Evolutionary conservation across 2,888 invertebrate genomes (phyloP).

Genomic region (Pardosa pseudoannulata): DNA sequence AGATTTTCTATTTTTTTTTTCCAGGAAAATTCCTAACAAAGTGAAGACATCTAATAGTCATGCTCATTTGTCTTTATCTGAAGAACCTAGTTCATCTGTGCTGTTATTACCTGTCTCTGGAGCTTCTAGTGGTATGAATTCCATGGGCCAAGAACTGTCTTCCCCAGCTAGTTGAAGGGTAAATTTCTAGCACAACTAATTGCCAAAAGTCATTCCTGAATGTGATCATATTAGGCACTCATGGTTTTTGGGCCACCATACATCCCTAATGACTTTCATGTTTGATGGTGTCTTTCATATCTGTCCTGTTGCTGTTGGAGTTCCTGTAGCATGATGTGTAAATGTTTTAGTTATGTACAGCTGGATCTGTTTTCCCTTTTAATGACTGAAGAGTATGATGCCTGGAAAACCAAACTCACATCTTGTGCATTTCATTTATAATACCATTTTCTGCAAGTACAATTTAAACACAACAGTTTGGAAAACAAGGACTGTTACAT

Average conservation of each 20-base stretch:
- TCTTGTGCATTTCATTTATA: constrained; percentile 62
- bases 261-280: constrained; percentile 62
- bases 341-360: constrained; percentile 70
- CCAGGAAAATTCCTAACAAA: constrained; percentile 59
- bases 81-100: constrained; percentile 65
- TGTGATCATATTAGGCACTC: constrained; percentile 63
- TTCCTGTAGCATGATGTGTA: constrained; percentile 68
- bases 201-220: constrained; percentile 72
- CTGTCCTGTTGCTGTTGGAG: constrained; percentile 70
- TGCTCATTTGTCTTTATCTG: constrained; percentile 69
- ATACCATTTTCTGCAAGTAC: constrained; percentile 47
- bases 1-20: no score
- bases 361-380: constrained; percentile 68
- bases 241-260: constrained; percentile 45
- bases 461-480: constrained; percentile 29
- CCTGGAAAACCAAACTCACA: constrained; percentile 43
- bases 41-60: constrained; percentile 68
- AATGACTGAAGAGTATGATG: constrained; percentile 58
- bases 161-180: constrained; percentile 70
- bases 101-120: constrained; percentile 64
- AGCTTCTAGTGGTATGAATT: constrained; percentile 56
- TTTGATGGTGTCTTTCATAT: constrained; percentile 72
- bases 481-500: constrained; percentile 27
- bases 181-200: constrained; percentile 54
- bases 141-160: constrained; percentile 70